Evolutionary conservation across 2,888 invertebrate species (phyloP), one percentile per base, ranked within the genome.

Genomic region (Notodonta dromedarius): DNA sequence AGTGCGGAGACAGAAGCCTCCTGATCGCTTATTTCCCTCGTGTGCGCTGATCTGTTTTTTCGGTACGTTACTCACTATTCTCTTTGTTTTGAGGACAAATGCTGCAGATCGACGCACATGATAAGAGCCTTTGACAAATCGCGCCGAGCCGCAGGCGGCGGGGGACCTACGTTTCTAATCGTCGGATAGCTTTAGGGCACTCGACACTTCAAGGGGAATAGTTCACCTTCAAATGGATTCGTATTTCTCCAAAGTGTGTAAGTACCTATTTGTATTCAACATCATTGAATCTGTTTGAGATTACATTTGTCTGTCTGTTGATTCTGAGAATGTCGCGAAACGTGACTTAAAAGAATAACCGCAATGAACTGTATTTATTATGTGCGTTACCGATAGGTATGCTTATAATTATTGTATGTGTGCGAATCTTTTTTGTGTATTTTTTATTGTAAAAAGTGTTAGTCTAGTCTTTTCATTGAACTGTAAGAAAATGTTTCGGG

Each of bases 51-150:
- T 67, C 66, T 69, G 64, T 73, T 70, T 73, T 71, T 72, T 67
- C 53, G 59, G 60, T 61, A 65, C 58, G 54, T 62, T 59, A 46
- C 59, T 60, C 56, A 67, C 62, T 65, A 56, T 64, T 61, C 54
- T 60, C 50, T 75, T 67, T 67, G 64, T 70, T 70, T 66, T 56
- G 58, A 70, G 60, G 57, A 66, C 63, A 62, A 70, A 67, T 75
- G 63, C 54, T 63, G 52, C 35, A 52, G 70, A 75, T 75, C 63
- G 65, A 61, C 60, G 54, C 57, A 48, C 51, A 32, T 16, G 75
- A 73, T 73, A 73, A 64, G 66, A 7, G 32, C 62, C 61, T 70
- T 67, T 71, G 71, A 73, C 71, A 71, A 71, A 71, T 71, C 67
- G 62, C 61, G 48, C 40, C 40, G 60, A 52, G 67, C 67, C 63